A percentile compares a stretch with the other conserved stretches of the same genome.
Evolutionary conservation across 23 tunicate species (phyloP).

Genomic region (Styela clava): DNA sequence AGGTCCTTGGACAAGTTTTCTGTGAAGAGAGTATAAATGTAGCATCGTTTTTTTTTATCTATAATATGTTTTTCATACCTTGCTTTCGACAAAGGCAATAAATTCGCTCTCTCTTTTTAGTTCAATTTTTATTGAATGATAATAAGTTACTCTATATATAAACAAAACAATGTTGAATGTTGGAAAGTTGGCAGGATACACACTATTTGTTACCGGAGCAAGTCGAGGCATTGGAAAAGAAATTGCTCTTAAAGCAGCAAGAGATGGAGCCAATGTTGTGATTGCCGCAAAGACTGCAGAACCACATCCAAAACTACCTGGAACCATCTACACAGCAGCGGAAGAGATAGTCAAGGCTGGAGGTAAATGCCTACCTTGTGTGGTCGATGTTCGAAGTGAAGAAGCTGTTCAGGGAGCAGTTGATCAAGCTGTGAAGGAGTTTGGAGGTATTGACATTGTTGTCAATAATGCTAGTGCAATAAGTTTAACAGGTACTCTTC

Average conservation of each 20-base stretch:
- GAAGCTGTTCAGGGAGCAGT: slow-evolving; percentile 65
- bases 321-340: slow-evolving; percentile 99
- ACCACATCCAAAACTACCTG: slow-evolving; percentile 98
- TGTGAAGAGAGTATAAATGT: too few relatives aligned
- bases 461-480: slow-evolving; percentile 99
- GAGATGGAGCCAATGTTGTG: slow-evolving; percentile 97
- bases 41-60: too few relatives aligned
- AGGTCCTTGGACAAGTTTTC: too few relatives aligned
- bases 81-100: too few relatives aligned
- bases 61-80: too few relatives aligned
- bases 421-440: slow-evolving; percentile 77
- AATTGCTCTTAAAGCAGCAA: slow-evolving; percentile 93
- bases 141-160: too few relatives aligned
- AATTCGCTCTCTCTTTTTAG: too few relatives aligned
- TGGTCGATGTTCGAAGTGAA: slow-evolving; percentile 96
- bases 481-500: slow-evolving; percentile 81
- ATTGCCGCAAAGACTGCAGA: slow-evolving; percentile 98
- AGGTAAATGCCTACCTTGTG: slow-evolving; percentile 92
- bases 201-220: slow-evolving; percentile 96
- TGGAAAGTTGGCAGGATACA: slow-evolving; percentile 93
- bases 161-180: slow-evolving; percentile 31
- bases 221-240: slow-evolving; percentile 97
- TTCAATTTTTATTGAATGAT: too few relatives aligned
- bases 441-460: slow-evolving; percentile 97
- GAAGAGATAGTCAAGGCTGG: slow-evolving; percentile 98